Conservation (phyloP, 1,140 invertebrate genomes). For the Drosophila cardini region DNA sequence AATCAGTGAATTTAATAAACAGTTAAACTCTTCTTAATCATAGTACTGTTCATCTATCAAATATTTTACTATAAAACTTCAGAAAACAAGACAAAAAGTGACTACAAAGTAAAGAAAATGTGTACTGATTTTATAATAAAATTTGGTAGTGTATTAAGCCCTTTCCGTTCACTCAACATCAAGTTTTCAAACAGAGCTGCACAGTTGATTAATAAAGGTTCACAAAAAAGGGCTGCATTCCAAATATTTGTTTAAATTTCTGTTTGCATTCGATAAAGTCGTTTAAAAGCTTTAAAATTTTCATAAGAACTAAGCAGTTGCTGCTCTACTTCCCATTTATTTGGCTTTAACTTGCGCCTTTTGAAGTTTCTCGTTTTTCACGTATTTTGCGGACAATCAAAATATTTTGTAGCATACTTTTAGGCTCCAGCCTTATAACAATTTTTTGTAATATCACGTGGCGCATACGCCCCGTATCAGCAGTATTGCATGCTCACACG, state of each 20-base stretch:
- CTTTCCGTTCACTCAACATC: too few species aligned
- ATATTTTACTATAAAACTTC: too few species aligned
- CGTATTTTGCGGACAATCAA: constrained; percentile 10
- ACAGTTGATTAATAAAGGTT: not conserved
- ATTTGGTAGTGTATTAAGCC: too few species aligned
- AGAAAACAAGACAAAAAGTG: too few species aligned
- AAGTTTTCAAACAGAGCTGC: too few species aligned
- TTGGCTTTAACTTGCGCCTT: not conserved
- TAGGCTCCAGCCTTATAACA: constrained; percentile 36
- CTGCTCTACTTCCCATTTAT: constrained; percentile 2
- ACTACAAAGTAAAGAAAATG: too few species aligned
- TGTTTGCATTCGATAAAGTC: not conserved
- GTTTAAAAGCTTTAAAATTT: not conserved
- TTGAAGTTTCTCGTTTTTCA: not conserved
- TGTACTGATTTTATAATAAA: too few species aligned
- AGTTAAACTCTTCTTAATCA: too few species aligned
- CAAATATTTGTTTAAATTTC: not conserved
- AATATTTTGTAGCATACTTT: constrained; percentile 52
- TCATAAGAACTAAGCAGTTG: not conserved
- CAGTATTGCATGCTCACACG: constrained; percentile 56
- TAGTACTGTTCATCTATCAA: too few species aligned
- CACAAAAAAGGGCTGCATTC: not conserved
- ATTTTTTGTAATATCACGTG: not conserved
- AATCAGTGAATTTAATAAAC: too few species aligned
- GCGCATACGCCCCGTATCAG: constrained; percentile 31